A percentile compares a stretch with the other conserved stretches of the same genome.
phyloP scores from a whole-genome alignment of 2,888 invertebrate species.

The Acronicta leporina region DNA sequence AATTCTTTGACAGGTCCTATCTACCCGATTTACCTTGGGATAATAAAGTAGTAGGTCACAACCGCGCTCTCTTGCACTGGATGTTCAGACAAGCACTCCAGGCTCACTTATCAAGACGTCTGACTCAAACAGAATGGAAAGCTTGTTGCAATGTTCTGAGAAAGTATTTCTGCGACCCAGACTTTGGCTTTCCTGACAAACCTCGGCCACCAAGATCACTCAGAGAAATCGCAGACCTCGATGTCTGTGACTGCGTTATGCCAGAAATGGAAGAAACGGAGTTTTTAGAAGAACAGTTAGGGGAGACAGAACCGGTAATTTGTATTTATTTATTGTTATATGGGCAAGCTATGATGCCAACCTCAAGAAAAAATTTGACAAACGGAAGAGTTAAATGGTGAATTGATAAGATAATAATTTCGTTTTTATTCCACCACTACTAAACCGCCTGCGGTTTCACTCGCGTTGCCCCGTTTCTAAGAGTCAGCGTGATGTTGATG shows the following conservation, averaged over 20 bases:
- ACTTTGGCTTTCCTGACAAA: conserved; percentile 77
- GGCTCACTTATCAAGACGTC: conserved; percentile 65
- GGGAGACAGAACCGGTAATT: conserved; percentile 61
- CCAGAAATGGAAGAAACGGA: conserved; percentile 71
- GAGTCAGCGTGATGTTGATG: no score
- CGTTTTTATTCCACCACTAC: no score
- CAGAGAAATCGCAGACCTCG: conserved; percentile 63
- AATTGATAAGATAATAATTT: not conserved
- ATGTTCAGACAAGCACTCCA: conserved; percentile 83
- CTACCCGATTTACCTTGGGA: conserved; percentile 80
- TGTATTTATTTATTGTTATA: no score
- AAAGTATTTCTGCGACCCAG: conserved; percentile 75
- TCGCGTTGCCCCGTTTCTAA: no score
- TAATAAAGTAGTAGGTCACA: conserved; percentile 68
- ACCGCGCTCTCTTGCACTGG: conserved; percentile 74
- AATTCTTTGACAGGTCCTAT: conserved; percentile 69
- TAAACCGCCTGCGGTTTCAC: no score
- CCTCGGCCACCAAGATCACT: conserved; percentile 62
- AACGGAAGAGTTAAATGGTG: no score
- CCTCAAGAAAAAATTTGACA: no score
- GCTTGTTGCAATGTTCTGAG: conserved; percentile 67
- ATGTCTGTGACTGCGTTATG: conserved; percentile 77
- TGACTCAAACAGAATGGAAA: conserved; percentile 61
- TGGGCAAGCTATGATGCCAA: no score
- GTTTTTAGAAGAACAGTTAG: conserved; percentile 57